Evolutionary conservation across 92 coral and sea anemone species (phyloP).

Genomic region (Palythoa grandiflora): DNA sequence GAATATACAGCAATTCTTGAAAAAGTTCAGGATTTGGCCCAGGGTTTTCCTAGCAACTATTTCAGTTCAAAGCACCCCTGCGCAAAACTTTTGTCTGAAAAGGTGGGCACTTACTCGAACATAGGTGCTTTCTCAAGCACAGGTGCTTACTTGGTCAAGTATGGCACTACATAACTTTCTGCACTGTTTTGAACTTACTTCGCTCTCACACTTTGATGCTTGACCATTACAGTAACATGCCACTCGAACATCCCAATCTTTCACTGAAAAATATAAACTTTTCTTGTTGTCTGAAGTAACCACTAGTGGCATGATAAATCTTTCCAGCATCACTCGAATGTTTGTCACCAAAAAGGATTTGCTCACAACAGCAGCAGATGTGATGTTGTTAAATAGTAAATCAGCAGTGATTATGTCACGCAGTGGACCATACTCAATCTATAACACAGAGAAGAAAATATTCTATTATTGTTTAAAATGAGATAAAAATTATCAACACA

Average conservation of each 20-base stretch:
- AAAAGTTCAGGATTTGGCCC: too few species aligned
- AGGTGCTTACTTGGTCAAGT: too few species aligned
- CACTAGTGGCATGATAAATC: slow-evolving; percentile 63
- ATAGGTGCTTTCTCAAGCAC: too few species aligned
- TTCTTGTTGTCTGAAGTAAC: slow-evolving; percentile 53
- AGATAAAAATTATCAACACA: too few species aligned
- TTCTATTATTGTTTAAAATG: not conserved
- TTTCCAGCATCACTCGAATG: slow-evolving; percentile 75
- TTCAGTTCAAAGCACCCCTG: too few species aligned
- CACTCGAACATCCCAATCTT: slow-evolving; percentile 82
- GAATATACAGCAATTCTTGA: too few species aligned
- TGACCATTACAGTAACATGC: slow-evolving; percentile 94
- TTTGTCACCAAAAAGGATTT: slow-evolving; percentile 80
- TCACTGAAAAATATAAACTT: slow-evolving; percentile 78
- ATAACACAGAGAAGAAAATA: not conserved
- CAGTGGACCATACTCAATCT: slow-evolving; percentile 74
- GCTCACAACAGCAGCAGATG: slow-evolving; percentile 43
- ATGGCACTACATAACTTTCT: too few species aligned
- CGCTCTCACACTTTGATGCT: slow-evolving; percentile 72
- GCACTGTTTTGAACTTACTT: slow-evolving; percentile 46
- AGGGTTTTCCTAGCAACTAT: too few species aligned
- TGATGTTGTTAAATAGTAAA: slow-evolving; percentile 49
- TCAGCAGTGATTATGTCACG: slow-evolving; percentile 57
- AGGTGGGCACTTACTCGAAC: too few species aligned
- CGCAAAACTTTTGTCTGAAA: too few species aligned